Evolutionary conservation across 2,888 invertebrate species (phyloP), one percentile per base, ranked within the genome.

Genomic region (Pedicia rivosa): DNA sequence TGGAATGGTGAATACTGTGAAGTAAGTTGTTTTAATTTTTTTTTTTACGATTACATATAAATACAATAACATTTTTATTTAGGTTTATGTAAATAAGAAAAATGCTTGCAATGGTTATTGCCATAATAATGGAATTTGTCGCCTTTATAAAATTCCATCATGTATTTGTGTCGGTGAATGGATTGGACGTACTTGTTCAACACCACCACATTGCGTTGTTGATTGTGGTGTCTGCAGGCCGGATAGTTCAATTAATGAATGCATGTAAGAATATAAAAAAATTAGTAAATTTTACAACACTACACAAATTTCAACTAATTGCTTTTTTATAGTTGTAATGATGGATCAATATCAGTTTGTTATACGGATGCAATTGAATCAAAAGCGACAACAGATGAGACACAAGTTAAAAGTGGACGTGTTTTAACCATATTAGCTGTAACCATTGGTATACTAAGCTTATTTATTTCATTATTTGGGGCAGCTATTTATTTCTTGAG

Each of bases 21-120:
- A 45, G 62, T 63, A 50, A 51, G 49, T 52, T 38, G 10, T 17
- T 2, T 4, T n/a, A n/a, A n/a, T n/a, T n/a, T n/a, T n/a, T n/a
- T n/a, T n/a, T n/a, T n/a, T n/a, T n/a, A n/a, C n/a, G n/a, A n/a
- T n/a, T n/a, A n/a, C n/a, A n/a, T n/a, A n/a, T n/a, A n/a, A n/a
- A n/a, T n/a, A n/a, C n/a, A n/a, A n/a, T n/a, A n/a, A n/a, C n/a
- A n/a, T n/a, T n/a, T n/a, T n/a, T n/a, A n/a, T n/a, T n/a, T n/a
- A n/a, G n/a, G n/a, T n/a, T n/a, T 70, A 69, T 51, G 65, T 75
- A 39, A 69, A 70, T 1, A 66, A 68, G 46, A 68, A 70, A 47
- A 72, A 73, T 62, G 71, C 72, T 1, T 80, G 80, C 56, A 54
- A 55, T 8, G 59, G 60, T 25, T 60, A 59, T 40, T 76, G 76